Evolutionary conservation across 2,888 invertebrate species (phyloP).

Genomic region (Drepanosiphum platanoidis): DNA sequence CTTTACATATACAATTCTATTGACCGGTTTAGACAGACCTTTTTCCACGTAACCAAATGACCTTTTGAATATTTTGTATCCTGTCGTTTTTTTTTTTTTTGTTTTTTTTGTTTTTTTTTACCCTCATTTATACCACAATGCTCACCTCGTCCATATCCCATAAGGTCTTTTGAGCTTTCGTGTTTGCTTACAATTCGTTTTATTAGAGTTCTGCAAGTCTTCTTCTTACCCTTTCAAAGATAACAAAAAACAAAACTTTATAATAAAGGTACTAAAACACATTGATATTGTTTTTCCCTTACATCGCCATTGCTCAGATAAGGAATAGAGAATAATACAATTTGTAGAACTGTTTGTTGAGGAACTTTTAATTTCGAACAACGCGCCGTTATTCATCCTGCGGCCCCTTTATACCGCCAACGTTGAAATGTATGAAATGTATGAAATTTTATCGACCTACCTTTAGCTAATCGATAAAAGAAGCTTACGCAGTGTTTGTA

Average conservation of each 20-base stretch:
- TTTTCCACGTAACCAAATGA: constrained; percentile 38
- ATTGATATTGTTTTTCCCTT: neutral
- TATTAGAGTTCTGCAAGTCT: constrained; percentile 19
- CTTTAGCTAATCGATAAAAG: neutral
- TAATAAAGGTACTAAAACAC: constrained; percentile 22
- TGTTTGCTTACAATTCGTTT: constrained; percentile 46
- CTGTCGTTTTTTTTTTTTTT: neutral
- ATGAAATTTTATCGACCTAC: neutral
- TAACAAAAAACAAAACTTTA: neutral
- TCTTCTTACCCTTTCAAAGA: neutral
- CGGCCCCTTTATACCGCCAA: neutral
- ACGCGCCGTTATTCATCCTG: neutral
- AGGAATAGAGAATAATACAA: neutral
- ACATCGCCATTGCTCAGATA: neutral
- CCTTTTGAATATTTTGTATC: constrained; percentile 45
- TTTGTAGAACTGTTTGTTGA: neutral
- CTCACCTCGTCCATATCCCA: constrained; percentile 15
- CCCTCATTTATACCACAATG: constrained; percentile 12
- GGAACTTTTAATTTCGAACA: neutral
- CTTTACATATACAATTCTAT: constrained; percentile 12
- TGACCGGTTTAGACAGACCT: constrained; percentile 36
- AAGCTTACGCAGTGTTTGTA: too few relatives aligned
- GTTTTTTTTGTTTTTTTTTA: neutral
- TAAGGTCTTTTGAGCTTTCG: constrained; percentile 8
- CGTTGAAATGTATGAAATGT: neutral